A percentile compares a stretch with the other conserved stretches of the same genome.
phyloP scores from a whole-genome alignment of 1,140 invertebrate genomes.

The Drosophila leontia region DNA sequence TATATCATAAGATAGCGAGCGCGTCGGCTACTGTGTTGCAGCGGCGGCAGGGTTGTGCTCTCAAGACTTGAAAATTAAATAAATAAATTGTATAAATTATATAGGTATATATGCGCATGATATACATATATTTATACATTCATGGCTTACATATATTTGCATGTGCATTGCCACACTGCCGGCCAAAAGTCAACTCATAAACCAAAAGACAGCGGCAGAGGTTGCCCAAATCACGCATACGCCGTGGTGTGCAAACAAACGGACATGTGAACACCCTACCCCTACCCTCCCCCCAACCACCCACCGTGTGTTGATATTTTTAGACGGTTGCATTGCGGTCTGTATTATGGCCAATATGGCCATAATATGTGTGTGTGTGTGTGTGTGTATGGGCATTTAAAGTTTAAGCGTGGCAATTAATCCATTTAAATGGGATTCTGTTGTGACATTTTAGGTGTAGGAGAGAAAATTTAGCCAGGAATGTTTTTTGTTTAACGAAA shows the following conservation, averaged over 20 bases:
- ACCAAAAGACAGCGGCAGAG: slow-evolving; percentile 19
- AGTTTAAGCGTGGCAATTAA: slow-evolving; percentile 13
- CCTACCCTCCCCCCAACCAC: too few relatives aligned
- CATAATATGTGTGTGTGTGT: neutral
- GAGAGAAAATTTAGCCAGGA: neutral
- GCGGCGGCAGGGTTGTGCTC: neutral
- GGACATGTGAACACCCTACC: neutral
- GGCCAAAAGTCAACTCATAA: slow-evolving; percentile 54
- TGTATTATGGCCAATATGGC: neutral
- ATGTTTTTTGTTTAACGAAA: neutral
- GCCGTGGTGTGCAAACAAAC: slow-evolving; percentile 55
- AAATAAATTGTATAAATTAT: slow-evolving; percentile 61
- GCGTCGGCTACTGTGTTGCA: neutral
- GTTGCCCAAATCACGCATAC: slow-evolving; percentile 69
- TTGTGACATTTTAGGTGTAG: neutral
- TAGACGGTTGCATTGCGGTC: slow-evolving; percentile 24
- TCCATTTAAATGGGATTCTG: slow-evolving; percentile 2
- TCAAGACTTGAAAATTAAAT: slow-evolving; percentile 67
- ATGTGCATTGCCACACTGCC: slow-evolving; percentile 32
- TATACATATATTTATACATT: slow-evolving; percentile 8
- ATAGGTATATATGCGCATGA: neutral
- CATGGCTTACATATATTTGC: slow-evolving; percentile 50
- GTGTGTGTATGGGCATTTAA: neutral
- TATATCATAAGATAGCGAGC: slow-evolving; percentile 75
- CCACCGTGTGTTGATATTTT: slow-evolving; percentile 15